These are phyloP conservation scores for Epizoanthus illoricatus DNA, from an alignment of 92 coral and sea anemone species.

Conservation along the genomic window DNA sequence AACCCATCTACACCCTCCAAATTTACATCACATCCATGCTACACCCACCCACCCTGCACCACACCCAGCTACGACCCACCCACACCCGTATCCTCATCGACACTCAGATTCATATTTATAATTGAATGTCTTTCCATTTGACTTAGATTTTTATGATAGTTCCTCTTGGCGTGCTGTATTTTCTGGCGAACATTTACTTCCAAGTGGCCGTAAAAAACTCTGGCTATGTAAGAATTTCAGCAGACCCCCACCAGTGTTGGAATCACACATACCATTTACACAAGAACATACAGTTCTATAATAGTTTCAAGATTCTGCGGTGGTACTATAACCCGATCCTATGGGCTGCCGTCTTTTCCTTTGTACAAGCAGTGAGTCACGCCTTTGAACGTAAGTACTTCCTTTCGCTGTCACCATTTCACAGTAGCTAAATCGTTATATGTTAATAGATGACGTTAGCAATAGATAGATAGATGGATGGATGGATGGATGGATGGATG, in stretches of 20 bases:
- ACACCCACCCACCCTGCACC: too few species aligned
- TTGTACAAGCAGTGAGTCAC: slow-evolving; percentile 73
- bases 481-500: too few species aligned
- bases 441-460: too few species aligned
- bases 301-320: slow-evolving; percentile 49
- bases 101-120: too few species aligned
- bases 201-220: slow-evolving; percentile 80
- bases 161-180: slow-evolving; percentile 67
- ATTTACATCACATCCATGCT: too few species aligned
- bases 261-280: slow-evolving; percentile 39
- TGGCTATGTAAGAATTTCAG: neutral
- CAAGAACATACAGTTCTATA: slow-evolving; percentile 54
- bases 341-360: slow-evolving; percentile 59
- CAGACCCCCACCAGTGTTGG: slow-evolving; percentile 53
- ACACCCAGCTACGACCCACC: neutral
- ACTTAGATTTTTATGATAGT: slow-evolving; percentile 70
- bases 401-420: neutral
- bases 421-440: too few species aligned
- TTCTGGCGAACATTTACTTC: slow-evolving; percentile 76
- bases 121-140: neutral
- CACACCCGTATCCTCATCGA: too few species aligned
- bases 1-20: too few species aligned
- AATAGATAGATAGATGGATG: too few species aligned
- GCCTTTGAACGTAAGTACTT: slow-evolving; percentile 78
- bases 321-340: slow-evolving; percentile 79